Evolutionary conservation across 2,888 invertebrate species (phyloP).

Genomic region (Lepidonotus clava): DNA sequence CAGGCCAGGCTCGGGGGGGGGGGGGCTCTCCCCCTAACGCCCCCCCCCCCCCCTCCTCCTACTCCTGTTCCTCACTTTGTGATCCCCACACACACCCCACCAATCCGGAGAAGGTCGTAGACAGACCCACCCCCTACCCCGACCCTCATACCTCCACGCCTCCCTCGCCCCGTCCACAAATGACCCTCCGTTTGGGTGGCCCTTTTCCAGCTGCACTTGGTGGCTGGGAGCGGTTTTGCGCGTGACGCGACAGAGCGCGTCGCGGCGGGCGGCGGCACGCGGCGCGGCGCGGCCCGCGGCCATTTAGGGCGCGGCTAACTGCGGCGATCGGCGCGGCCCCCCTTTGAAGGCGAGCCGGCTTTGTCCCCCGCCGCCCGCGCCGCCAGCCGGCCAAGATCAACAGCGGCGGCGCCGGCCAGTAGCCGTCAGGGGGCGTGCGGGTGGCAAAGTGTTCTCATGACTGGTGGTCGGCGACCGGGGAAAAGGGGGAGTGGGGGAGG

Average conservation of each 20-base stretch:
- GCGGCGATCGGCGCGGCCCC: background rate
- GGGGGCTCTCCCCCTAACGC: too few relatives aligned
- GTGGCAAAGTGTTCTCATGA: background rate
- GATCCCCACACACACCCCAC: background rate
- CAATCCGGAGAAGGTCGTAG: background rate
- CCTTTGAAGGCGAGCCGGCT: slow-evolving; percentile 41
- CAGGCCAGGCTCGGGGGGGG: too few relatives aligned
- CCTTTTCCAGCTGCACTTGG: background rate
- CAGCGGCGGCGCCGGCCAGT: background rate
- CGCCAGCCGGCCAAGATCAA: slow-evolving; percentile 7
- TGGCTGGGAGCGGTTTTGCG: slow-evolving; percentile 41
- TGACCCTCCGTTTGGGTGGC: background rate
- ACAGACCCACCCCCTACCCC: background rate
- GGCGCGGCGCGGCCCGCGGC: background rate
- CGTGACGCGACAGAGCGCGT: background rate
- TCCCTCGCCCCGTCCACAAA: background rate
- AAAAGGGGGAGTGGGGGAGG: background rate
- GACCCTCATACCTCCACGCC: background rate
- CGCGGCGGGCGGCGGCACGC: background rate
- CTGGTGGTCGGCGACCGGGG: background rate
- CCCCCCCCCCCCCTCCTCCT: too few relatives aligned
- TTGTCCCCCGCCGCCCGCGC: background rate
- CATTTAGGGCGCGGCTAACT: background rate
- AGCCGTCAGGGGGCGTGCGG: background rate
- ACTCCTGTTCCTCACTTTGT: too few relatives aligned